Base-by-base conservation (phyloP, 2,888 invertebrate species). In the Agrotis puta region DNA sequence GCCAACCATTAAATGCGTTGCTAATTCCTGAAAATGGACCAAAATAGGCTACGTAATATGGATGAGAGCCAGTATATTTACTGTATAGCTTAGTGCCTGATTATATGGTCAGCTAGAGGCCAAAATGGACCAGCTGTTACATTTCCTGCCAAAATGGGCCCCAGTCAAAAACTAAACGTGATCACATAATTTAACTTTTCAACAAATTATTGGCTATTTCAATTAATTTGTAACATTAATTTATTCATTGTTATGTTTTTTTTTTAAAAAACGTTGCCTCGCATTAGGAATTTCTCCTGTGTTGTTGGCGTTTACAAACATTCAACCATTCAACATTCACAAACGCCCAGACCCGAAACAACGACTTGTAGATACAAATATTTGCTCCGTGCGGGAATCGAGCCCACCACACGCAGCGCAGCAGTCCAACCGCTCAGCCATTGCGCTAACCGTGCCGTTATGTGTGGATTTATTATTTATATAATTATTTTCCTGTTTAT, bases 161-260 rank as follows among this genome's bases (percentile, higher is more conserved):
- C 4, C 13, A 16, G 16, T 18, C 39, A 54, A 59, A 27, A 77
- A 48, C 20, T 47, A n/a, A 43, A 50, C 14, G 2, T 3, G 7
- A 45, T 48, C n/a, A 27, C 22, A 43, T 45, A 22, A 67, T 27
- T n/a, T 54, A 1, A 11, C 27, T 43, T 13, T 1, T 1, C 13
- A 9, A 14, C 14, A 54, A 73, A 47, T 43, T 48, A 47, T 43
- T 48, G 18, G 13, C 1, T n/a, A 16, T 18, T 76, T 27, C 27
- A 58, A 47, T 66, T 58, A 13, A 58, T 63, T 56, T 51, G 3
- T 27, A 4, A 48, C 2, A 56, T 69, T 54, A 54, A 69, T 48
- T 48, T 56, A 58, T n/a, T n/a, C n/a, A n/a, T n/a, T n/a, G n/a
- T n/a, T n/a, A n/a, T n/a, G n/a, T n/a, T n/a, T n/a, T n/a, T n/a